A percentile compares a stretch with the other conserved stretches of the same genome.
These are phyloP conservation scores for Coracias cyanogaster DNA, from an alignment of 2,797 vertebrate species.

Conservation along the genomic window DNA sequence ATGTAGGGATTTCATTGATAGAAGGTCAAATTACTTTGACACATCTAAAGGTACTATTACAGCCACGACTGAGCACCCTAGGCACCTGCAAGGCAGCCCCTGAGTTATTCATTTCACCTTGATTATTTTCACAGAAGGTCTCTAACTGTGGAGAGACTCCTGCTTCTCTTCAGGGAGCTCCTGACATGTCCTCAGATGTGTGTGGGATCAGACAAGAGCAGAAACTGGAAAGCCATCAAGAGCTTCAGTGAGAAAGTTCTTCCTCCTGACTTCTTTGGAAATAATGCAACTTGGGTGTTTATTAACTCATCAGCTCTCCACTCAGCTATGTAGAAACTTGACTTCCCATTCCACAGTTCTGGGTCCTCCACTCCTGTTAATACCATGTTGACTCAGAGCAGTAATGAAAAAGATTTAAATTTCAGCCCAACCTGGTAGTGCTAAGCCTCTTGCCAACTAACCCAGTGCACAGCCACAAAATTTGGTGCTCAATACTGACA, in stretches of 20 bases:
- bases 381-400: neutral
- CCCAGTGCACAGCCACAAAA: neutral
- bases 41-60: neutral
- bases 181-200: neutral
- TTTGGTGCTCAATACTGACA: neutral
- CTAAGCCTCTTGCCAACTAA: neutral
- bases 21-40: neutral
- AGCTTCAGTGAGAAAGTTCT: neutral
- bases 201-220: neutral
- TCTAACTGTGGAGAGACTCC: neutral
- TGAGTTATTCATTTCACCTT: neutral
- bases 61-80: neutral
- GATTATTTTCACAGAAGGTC: neutral
- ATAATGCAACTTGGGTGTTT: neutral
- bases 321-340: neutral
- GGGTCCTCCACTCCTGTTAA: neutral
- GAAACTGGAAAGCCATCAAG: neutral
- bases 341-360: neutral
- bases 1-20: neutral
- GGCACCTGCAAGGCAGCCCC: neutral
- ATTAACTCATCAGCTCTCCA: neutral
- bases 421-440: fast-evolving
- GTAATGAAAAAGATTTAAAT: neutral
- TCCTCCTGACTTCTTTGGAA: neutral
- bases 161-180: neutral